Base-by-base conservation (phyloP, 2,888 invertebrate genomes). In the Atherix ibis region DNA sequence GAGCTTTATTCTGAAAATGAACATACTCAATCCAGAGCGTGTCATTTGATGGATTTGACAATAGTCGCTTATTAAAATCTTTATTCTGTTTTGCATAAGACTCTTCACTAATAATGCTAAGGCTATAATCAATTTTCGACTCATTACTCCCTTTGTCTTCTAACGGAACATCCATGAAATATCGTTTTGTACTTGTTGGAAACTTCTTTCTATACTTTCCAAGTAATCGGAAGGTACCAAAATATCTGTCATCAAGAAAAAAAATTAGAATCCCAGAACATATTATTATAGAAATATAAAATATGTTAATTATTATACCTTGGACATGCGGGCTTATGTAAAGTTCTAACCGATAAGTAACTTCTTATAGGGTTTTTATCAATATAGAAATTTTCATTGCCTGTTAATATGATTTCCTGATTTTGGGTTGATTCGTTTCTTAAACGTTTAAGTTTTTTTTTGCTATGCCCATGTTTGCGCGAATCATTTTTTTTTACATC, bases 301-400 rank as follows among this genome's bases (percentile, higher is more conserved):
- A n/a, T n/a, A n/a, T n/a, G n/a, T n/a, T n/a, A n/a, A n/a, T n/a
- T n/a, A 22, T 8, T 8, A 53, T 65, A 81, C 57, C 63, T 64
- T 2, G 80, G 75, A 34, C 72, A 66, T 1, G 70, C 68, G 2
- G 76, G 74, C 35, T 70, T 67, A 40, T 73, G 70, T 10, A 82
- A 63, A 1, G 73, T 77, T 22, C 65, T 58, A 3, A 78, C 68
- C 2, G 58, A 60, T 28, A 69, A 57, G 51, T 74, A 74, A 32
- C 67, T 70, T 32, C 53, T 59, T 27, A 71, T 72, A 31, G 65
- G 53, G 29, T 57, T 62, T 43, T 64, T 67, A 46, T 79, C 79
- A 30, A 67, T 52, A 45, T 73, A 74, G 51, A 65, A 78, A 40
- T 68, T 65, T 10, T 67, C 58, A 4, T 42, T 43, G 5, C 48